Evolutionary conservation across 2,797 vertebrate species (phyloP), one percentile per base, ranked within the genome.

Genomic region (Neosilurus hyrtlii): DNA sequence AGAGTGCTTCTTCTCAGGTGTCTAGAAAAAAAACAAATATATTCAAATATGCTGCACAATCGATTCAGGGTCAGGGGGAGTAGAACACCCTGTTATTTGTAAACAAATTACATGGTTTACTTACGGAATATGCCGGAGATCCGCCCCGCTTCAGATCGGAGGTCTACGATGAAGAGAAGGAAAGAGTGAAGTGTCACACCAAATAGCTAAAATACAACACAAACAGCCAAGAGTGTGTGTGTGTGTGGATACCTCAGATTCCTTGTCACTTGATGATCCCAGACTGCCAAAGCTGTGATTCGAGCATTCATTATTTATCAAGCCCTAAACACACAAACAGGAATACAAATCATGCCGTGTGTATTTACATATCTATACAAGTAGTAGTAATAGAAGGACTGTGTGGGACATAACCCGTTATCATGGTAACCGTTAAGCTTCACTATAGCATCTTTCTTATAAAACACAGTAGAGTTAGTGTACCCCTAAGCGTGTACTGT

Each of bases 281-380:
- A 99, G 94, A 87, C 98, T 99, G 92, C 98, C 98, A 75, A 98
- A 99, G 93, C 98, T 99, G 93, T 99, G 98, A 94, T 99, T 99
- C 66, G 97, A 99, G 86, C 96, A 98, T 92, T 99, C 98, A 82
- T 98, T 96, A 92, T 96, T 99, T 91, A 96, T 96, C 91, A 98
- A 96, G 86, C 97, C 96, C 98, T 99, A 20, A 62, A 84, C 80
- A 72, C 16, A 88, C 74, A 78, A 79, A 65, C 66, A 49, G 43
- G 20, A 68, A 68, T 22, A 22, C 20, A 70, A 70, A 71, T 71
- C 43, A 71, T 49, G 22, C 2, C 15, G n/a, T 51, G 6, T 71
- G 4, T 14, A 71, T 52, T 51, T 51, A 24, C 22, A 18, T 15
- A 51, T 24, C 2, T 49, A 20, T 22, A 18, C 20, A 18, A 43